Conservation (phyloP, 2,797 vertebrate species). For the Rhynchotus rufescens region DNA sequence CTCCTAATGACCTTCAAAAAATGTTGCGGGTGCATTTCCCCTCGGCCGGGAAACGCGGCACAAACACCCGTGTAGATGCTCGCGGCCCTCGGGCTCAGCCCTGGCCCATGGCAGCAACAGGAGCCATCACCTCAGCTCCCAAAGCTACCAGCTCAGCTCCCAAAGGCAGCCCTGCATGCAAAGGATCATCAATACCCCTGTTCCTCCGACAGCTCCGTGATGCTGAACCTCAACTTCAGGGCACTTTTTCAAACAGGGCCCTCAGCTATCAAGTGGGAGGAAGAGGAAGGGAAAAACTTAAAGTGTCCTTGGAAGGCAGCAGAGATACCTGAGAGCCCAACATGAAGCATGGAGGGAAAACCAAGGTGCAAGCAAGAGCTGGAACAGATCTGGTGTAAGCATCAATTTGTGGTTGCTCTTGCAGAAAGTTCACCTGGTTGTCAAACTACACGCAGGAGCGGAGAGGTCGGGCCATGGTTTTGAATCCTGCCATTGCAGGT, state of each 20-base stretch:
- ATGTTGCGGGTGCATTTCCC: slow-evolving; percentile 49
- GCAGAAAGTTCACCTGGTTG: slow-evolving; percentile 27
- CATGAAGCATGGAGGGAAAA: background rate
- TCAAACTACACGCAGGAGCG: slow-evolving; percentile 10
- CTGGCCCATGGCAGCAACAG: slow-evolving; percentile 57
- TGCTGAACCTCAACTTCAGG: slow-evolving; percentile 29
- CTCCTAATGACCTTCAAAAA: slow-evolving; percentile 70
- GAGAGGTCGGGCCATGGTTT: slow-evolving; percentile 25
- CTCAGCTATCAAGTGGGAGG: slow-evolving; percentile 37
- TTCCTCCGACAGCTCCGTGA: slow-evolving; percentile 20
- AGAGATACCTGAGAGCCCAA: slow-evolving; percentile 19
- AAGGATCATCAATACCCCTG: slow-evolving; percentile 68
- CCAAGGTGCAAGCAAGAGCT: background rate
- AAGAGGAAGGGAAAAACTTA: slow-evolving; percentile 15
- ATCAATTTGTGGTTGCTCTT: slow-evolving; percentile 42
- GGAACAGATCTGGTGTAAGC: background rate
- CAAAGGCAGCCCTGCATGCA: slow-evolving; percentile 4
- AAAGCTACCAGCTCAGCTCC: background rate
- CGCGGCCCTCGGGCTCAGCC: slow-evolving; percentile 64
- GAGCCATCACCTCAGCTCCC: slow-evolving; percentile 60
- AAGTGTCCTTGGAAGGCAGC: slow-evolving; percentile 35
- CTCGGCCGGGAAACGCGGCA: slow-evolving; percentile 70
- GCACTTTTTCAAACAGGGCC: slow-evolving; percentile 30
- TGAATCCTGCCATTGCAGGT: slow-evolving; percentile 32
- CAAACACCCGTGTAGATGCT: slow-evolving; percentile 44